Percentiles rank a stretch among this genome's conserved stretches.
These are phyloP conservation scores for Siderastrea siderea DNA, from an alignment of 92 coral and sea anemone species.

Conservation along the genomic window DNA sequence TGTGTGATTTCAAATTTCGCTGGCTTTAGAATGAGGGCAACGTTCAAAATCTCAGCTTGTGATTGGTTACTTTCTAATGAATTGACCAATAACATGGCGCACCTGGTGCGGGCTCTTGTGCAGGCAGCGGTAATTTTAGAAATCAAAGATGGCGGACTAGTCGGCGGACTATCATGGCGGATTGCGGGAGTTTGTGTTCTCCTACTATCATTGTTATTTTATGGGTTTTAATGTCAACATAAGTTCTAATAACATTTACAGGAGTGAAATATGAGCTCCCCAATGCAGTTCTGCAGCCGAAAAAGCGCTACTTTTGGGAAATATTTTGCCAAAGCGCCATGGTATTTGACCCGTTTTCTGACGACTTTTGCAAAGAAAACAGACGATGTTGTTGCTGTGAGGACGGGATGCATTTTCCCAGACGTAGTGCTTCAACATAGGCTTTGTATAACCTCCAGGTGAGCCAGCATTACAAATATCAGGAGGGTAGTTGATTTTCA, in stretches of 20 bases:
- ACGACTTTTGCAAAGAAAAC: not conserved
- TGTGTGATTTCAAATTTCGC: slow-evolving; percentile 30
- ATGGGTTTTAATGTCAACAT: not conserved
- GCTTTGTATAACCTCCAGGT: not conserved
- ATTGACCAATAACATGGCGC: slow-evolving; percentile 13
- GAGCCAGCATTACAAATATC: not conserved
- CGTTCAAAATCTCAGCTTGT: not conserved
- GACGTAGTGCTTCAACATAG: not conserved
- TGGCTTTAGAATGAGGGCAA: no score
- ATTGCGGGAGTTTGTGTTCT: not conserved
- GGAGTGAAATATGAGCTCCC: not conserved
- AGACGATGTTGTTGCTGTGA: not conserved
- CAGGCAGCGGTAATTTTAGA: slow-evolving; percentile 14
- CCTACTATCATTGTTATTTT: not conserved
- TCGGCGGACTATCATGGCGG: not conserved
- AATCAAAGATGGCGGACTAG: slow-evolving; percentile 25
- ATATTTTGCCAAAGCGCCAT: not conserved
- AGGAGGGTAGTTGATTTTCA: not conserved
- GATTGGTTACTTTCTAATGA: slow-evolving; percentile 25
- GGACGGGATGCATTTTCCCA: not conserved
- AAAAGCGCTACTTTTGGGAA: not conserved
- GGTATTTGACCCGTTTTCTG: not conserved
- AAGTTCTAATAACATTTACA: not conserved
- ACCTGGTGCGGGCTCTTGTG: not conserved
- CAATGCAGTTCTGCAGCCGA: slow-evolving; percentile 5